Evolutionary conservation across 2,888 invertebrate genomes (phyloP).

Genomic region (Dorcus hopei): DNA sequence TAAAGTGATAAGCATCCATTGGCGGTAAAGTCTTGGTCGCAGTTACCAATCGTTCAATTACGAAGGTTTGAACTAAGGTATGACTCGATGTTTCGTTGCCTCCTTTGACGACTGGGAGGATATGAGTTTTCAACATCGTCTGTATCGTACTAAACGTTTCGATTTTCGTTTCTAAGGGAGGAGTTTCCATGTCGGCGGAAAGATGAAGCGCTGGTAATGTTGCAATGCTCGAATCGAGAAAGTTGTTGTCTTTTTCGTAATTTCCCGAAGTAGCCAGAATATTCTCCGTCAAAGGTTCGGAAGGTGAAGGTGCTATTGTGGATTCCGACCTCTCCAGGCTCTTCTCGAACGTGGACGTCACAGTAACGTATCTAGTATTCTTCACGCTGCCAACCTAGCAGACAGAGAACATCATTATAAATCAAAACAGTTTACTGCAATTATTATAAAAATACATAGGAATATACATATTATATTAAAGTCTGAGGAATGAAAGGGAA

Average conservation of each 20-base stretch:
- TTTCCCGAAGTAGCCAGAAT: slow-evolving; percentile 75
- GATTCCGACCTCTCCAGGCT: slow-evolving; percentile 63
- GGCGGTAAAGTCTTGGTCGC: slow-evolving; percentile 89
- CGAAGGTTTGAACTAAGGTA: slow-evolving; percentile 86
- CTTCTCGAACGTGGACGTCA: slow-evolving; percentile 83
- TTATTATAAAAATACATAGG: neutral
- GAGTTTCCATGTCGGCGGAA: slow-evolving; percentile 75
- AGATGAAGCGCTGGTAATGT: slow-evolving; percentile 79
- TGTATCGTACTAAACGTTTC: slow-evolving; percentile 92
- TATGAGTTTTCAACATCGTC: slow-evolving; percentile 82
- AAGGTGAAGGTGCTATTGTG: slow-evolving; percentile 56
- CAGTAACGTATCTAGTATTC: slow-evolving; percentile 83
- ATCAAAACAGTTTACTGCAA: neutral
- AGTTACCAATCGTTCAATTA: slow-evolving; percentile 81
- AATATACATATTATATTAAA: neutral
- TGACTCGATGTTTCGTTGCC: slow-evolving; percentile 71
- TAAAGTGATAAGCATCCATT: slow-evolving; percentile 81
- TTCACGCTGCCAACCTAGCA: slow-evolving; percentile 78
- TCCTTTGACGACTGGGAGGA: slow-evolving; percentile 76
- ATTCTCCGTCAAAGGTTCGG: slow-evolving; percentile 83
- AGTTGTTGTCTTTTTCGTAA: slow-evolving; percentile 65
- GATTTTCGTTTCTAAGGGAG: slow-evolving; percentile 81
- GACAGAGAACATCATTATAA: slow-evolving; percentile 1
- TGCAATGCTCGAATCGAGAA: slow-evolving; percentile 74
- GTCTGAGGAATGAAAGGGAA: neutral